Conservation (phyloP, 1,140 invertebrate species). For the Cydia fagiglandana region DNA sequence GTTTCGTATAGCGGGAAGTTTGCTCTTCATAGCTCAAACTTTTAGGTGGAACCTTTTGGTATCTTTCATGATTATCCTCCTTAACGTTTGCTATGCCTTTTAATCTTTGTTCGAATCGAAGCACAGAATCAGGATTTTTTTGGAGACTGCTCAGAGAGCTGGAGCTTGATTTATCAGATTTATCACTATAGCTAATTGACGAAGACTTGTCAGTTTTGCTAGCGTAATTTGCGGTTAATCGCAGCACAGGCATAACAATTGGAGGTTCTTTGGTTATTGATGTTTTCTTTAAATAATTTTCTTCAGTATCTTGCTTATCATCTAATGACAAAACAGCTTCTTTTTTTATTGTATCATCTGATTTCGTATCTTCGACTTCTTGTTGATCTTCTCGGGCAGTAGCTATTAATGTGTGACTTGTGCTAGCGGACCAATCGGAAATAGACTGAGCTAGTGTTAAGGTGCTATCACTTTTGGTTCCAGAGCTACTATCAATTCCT, state of each 20-base stretch:
- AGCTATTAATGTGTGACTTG: conserved; percentile 80
- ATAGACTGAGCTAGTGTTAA: conserved; percentile 81
- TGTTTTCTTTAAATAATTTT: conserved; percentile 41
- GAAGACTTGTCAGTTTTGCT: conserved; percentile 70
- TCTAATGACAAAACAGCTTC: conserved; percentile 40
- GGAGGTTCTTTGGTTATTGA: conserved; percentile 28
- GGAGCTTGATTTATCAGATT: conserved; percentile 78
- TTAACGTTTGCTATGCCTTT: conserved; percentile 56
- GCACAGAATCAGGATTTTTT: conserved; percentile 68
- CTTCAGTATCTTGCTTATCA: conserved; percentile 34
- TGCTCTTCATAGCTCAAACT: conserved; percentile 77
- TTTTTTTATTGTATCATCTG: conserved; percentile 55
- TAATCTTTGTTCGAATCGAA: conserved; percentile 69
- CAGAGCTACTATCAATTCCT: conserved; percentile 77
- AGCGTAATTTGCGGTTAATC: conserved; percentile 58
- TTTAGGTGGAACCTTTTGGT: conserved; percentile 78
- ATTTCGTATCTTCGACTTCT: conserved; percentile 56
- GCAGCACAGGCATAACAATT: conserved; percentile 59
- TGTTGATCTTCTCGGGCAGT: conserved; percentile 74
- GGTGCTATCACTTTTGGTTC: conserved; percentile 82
- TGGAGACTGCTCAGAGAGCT: conserved; percentile 76
- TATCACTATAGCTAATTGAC: conserved; percentile 75
- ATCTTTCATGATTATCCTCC: conserved; percentile 65
- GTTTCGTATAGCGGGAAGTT: conserved; percentile 59
- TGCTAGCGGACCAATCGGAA: conserved; percentile 82